phyloP scores from a whole-genome alignment of 2,797 vertebrate genomes.

The Pteronotus mesoamericanus region DNA sequence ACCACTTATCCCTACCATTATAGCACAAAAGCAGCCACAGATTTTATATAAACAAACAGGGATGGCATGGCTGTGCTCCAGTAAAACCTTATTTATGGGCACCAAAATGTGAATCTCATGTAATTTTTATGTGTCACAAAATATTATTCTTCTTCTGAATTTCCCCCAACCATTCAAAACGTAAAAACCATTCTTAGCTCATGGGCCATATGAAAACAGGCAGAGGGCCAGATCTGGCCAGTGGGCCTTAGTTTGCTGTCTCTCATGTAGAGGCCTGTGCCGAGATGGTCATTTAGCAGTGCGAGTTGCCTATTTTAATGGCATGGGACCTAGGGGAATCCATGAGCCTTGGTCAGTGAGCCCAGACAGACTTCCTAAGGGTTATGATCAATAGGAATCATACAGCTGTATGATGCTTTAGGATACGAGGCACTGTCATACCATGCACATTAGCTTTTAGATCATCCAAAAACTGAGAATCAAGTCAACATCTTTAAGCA shows the following conservation, averaged over 20 bases:
- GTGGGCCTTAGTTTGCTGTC: background rate
- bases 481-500: background rate
- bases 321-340: background rate
- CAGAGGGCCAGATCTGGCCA: background rate
- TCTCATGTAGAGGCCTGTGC: background rate
- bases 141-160: background rate
- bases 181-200: background rate
- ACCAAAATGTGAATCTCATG: background rate
- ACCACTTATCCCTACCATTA: background rate
- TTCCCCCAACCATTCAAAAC: background rate
- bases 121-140: slow-evolving; percentile 1
- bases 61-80: background rate
- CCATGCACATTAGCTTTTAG: background rate
- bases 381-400: background rate
- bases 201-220: background rate
- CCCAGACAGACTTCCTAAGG: background rate
- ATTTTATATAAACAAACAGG: background rate
- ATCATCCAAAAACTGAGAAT: background rate
- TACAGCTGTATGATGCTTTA: background rate
- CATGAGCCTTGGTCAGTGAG: background rate
- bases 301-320: background rate
- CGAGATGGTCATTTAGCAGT: background rate
- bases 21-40: background rate
- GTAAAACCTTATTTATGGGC: background rate
- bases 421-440: background rate